Conservation (phyloP, 2,888 invertebrate genomes). For the Platypus cylindrus region DNA sequence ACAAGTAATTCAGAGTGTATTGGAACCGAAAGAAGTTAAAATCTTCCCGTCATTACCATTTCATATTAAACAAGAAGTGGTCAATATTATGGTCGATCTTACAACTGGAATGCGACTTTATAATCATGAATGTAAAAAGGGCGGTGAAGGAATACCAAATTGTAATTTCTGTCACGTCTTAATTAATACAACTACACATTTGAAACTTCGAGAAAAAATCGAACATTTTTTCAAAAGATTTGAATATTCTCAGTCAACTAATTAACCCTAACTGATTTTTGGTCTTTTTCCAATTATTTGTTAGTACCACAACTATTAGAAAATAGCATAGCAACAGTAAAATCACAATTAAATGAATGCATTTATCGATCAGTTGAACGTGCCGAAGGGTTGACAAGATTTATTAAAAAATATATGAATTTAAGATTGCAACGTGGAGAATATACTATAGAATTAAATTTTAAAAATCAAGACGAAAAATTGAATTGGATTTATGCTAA, state of each 20-base stretch:
- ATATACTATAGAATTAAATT: conserved; percentile 1
- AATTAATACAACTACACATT: too few relatives aligned
- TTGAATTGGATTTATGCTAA: conserved; percentile 1
- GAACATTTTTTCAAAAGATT: too few relatives aligned
- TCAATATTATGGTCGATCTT: conserved; percentile 7
- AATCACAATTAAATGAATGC: neutral
- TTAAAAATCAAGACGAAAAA: conserved; percentile 1
- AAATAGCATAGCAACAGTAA: neutral
- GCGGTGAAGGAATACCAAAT: conserved; percentile 8
- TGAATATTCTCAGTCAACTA: too few relatives aligned
- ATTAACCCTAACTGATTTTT: too few relatives aligned
- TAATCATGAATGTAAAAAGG: conserved; percentile 9
- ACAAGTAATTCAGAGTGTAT: conserved; percentile 9
- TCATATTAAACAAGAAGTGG: conserved; percentile 9
- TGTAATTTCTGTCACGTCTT: too few relatives aligned
- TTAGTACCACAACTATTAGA: conserved; percentile 3
- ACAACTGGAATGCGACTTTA: conserved; percentile 10
- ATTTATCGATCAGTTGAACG: neutral
- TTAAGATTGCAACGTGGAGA: conserved; percentile 1
- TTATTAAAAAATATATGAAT: neutral
- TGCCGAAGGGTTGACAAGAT: neutral
- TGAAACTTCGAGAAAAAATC: too few relatives aligned
- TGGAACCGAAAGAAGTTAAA: conserved; percentile 8
- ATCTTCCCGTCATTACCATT: conserved; percentile 9
- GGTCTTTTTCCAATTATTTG: too few relatives aligned